phyloP scores from a whole-genome alignment of 1,140 invertebrate genomes.

The Drosophila guanche region DNA sequence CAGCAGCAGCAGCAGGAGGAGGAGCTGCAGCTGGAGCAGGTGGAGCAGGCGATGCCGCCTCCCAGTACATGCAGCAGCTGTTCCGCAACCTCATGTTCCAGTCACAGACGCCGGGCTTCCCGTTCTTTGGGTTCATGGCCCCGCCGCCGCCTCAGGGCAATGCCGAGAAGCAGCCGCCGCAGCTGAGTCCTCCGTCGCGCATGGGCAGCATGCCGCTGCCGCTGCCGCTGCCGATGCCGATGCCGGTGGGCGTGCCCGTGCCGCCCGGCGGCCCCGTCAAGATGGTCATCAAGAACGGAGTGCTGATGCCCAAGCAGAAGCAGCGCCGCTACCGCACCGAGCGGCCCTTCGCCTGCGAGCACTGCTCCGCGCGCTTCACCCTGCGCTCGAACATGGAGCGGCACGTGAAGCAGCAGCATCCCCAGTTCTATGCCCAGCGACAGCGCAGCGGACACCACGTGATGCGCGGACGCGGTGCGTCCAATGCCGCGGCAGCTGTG shows the following conservation, averaged over 20 bases:
- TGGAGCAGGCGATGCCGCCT: constrained; percentile 84
- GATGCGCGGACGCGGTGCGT: constrained; percentile 82
- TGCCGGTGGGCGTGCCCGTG: constrained; percentile 34
- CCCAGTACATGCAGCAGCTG: constrained; percentile 85
- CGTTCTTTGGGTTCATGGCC: constrained; percentile 84
- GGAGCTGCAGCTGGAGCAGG: constrained; percentile 84
- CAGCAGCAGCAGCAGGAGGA: constrained; percentile 82
- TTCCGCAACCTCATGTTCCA: constrained; percentile 85
- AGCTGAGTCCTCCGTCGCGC: constrained; percentile 11
- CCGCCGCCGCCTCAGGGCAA: constrained; percentile 86
- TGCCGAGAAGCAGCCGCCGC: constrained; percentile 79
- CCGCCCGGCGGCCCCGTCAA: constrained; percentile 87
- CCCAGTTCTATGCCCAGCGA: constrained; percentile 92
- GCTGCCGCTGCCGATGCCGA: constrained; percentile 7
- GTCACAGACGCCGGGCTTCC: constrained; percentile 82
- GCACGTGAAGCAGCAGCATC: constrained; percentile 96
- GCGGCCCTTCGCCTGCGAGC: constrained; percentile 93
- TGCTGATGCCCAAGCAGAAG: constrained; percentile 95
- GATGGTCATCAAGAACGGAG: constrained; percentile 95
- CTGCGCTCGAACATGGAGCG: constrained; percentile 96
- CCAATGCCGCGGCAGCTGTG: constrained; percentile 40
- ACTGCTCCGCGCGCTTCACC: constrained; percentile 94
- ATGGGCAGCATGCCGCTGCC: constrained; percentile 4
- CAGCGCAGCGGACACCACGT: constrained; percentile 84
- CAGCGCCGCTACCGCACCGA: constrained; percentile 95